phyloP scores from a whole-genome alignment of 2,797 vertebrate species.

The Alca torda region DNA sequence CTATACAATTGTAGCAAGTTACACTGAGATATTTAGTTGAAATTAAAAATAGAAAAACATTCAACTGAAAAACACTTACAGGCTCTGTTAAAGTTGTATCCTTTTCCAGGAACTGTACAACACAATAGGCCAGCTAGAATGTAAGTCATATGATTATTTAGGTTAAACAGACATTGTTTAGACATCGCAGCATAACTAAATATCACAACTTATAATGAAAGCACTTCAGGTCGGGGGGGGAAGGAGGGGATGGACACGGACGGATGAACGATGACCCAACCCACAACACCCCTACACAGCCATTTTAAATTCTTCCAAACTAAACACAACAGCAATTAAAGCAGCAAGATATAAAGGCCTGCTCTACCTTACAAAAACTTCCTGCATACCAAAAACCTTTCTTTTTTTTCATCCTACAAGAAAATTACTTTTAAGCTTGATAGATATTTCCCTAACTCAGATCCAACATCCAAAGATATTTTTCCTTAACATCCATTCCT shows the following conservation, averaged over 20 bases:
- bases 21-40: background rate
- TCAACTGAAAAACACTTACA: constrained; percentile 78
- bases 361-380: constrained; percentile 4
- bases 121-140: constrained; percentile 94
- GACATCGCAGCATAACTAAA: background rate
- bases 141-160: constrained; percentile 51
- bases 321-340: constrained; percentile 47
- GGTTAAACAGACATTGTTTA: constrained; percentile 16
- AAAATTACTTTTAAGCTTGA: background rate
- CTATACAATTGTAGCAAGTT: constrained; percentile 68
- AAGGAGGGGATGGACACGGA: background rate
- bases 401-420: background rate
- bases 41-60: background rate
- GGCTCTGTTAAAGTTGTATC: constrained; percentile 94
- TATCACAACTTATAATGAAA: background rate
- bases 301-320: constrained; percentile 20
- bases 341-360: constrained; percentile 6
- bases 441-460: background rate
- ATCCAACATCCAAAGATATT: background rate
- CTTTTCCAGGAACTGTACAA: constrained; percentile 99
- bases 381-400: background rate
- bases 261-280: background rate
- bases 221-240: background rate
- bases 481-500: background rate
- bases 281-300: background rate